Base-by-base conservation (phyloP, 1,140 invertebrate genomes). In the Chrysopa pallens region DNA sequence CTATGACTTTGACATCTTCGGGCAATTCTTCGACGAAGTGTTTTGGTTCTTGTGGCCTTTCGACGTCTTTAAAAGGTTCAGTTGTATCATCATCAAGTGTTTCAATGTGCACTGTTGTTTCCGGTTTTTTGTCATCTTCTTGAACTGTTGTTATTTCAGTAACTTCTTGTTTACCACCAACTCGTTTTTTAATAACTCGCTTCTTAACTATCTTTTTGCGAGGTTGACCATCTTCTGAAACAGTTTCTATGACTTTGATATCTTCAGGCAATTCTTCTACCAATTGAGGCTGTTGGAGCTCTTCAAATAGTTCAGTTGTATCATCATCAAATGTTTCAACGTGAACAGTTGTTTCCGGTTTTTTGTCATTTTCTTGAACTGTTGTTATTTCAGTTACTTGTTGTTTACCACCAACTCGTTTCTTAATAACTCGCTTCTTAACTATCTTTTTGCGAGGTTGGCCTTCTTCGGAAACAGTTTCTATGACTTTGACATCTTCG, bases 1-100 rank as follows among this genome's bases (percentile, higher is more conserved):
- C 37, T 8, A 47, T 49, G 8, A 57, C 47, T 15, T 49, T 45
- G 4, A 58, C 50, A n/a, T 46, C 14, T 46, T 58, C 50, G 6
- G 46, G 46, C 1, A 50, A 38, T 42, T 51, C 50, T 39, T 50
- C 50, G 0, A 39, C n/a, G 29, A 48, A 9, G 11, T 39, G 29
- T 31, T 41, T 38, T 8, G 42, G 6, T 7, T 11, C 6, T 7
- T 11, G 29, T 31, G 29, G 36, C 37, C 42, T 45, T 40, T 43
- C 31, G 31, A 6, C 48, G 33, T 47, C 29, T 11, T 45, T 38
- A 23, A 45, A 46, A 9, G 44, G 36, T 43, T 46, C 27, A 39
- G 39, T 42, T 40, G 46, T 31, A 11, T 45, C 47, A 7, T 9
- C 41, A 11, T 31, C 29, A 11, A 31, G 6, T 31, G 6, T 11